phyloP scores from a whole-genome alignment of 2,888 invertebrate species.

The Tetragnatha montana region DNA sequence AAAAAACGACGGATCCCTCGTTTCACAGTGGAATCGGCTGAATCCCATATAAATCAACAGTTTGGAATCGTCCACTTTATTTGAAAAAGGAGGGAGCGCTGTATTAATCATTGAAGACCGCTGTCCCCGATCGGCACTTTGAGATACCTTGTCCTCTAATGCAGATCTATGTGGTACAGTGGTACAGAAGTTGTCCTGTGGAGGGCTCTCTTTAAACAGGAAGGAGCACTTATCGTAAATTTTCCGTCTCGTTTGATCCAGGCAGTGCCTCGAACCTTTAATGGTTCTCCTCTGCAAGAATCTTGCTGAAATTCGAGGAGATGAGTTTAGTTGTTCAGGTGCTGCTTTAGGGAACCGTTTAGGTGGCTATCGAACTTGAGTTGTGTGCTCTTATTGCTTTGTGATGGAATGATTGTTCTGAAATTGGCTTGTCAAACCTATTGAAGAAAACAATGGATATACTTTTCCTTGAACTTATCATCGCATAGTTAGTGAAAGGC shows the following conservation, averaged over 20 bases:
- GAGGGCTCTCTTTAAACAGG: constrained; percentile 47
- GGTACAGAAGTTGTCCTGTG: constrained; percentile 5
- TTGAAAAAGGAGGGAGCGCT: constrained; percentile 22
- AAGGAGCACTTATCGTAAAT: constrained; percentile 68
- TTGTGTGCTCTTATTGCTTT: background rate
- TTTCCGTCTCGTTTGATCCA: constrained; percentile 54
- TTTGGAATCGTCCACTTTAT: constrained; percentile 16
- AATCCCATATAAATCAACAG: constrained; percentile 42
- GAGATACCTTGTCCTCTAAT: constrained; percentile 2
- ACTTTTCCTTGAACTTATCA: background rate
- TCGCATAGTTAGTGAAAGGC: background rate
- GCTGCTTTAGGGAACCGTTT: constrained; percentile 10
- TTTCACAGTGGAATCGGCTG: constrained; percentile 26
- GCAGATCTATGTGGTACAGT: background rate
- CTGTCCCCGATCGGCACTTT: constrained; percentile 29
- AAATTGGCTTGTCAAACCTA: background rate
- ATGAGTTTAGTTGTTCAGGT: constrained; percentile 9
- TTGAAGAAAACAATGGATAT: background rate
- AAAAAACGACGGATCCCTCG: constrained; percentile 27
- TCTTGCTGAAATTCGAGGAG: constrained; percentile 1
- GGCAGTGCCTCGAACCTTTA: constrained; percentile 19
- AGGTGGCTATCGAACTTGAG: background rate
- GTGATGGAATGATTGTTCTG: background rate
- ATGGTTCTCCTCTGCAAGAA: constrained; percentile 27
- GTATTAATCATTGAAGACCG: constrained; percentile 49